phyloP scores from a whole-genome alignment of 2,113 vertebrate genomes.

The Larimichthys polyactis region DNA sequence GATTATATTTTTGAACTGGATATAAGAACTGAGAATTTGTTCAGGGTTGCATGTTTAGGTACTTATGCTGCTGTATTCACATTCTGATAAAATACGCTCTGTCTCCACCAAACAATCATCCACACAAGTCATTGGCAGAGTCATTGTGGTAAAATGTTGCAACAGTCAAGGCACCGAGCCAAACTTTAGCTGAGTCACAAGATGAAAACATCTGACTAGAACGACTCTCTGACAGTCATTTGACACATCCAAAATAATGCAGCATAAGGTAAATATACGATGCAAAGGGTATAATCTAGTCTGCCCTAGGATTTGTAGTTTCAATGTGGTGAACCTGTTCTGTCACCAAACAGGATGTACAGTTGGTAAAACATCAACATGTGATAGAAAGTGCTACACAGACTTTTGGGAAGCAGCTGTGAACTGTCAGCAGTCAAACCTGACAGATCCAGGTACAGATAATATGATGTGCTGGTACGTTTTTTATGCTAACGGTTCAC shows the following conservation, averaged over 20 bases:
- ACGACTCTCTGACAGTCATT: conserved; percentile 9
- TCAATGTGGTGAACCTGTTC: background rate
- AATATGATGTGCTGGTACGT: background rate
- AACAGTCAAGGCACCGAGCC: conserved; percentile 30
- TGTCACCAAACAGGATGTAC: background rate
- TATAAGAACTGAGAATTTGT: conserved; percentile 11
- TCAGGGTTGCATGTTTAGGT: background rate
- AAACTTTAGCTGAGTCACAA: conserved; percentile 52
- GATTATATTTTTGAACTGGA: background rate
- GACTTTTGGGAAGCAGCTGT: background rate
- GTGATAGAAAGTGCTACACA: conserved; percentile 19
- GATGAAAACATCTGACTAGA: conserved; percentile 46
- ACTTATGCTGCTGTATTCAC: background rate
- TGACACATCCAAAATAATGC: conserved; percentile 11
- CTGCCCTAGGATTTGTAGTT: background rate
- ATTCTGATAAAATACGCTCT: background rate
- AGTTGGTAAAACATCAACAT: background rate
- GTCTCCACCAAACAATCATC: background rate
- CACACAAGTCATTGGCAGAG: background rate
- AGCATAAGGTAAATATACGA: background rate
- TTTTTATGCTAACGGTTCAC: background rate
- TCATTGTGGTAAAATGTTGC: conserved; percentile 50
- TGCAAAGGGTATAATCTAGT: background rate
- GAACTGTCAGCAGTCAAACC: background rate
- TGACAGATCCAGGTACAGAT: background rate